phyloP scores from a whole-genome alignment of 2,113 vertebrate species.

The Plecturocebus donacophilus region DNA sequence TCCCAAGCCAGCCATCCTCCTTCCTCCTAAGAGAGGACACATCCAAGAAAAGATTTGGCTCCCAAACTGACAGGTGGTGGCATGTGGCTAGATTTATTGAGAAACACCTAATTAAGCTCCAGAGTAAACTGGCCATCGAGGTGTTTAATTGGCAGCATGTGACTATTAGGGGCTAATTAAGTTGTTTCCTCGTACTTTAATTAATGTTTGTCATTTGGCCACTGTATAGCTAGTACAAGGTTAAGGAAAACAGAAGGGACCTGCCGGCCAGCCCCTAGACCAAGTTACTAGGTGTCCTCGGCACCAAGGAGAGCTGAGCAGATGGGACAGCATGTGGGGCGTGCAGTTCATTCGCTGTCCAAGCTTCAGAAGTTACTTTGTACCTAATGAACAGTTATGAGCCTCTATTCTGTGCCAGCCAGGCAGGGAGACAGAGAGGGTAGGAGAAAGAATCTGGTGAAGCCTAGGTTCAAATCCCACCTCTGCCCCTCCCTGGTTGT shows the following conservation, averaged over 20 bases:
- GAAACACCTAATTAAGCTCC: slow-evolving; percentile 75
- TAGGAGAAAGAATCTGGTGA: too few species aligned
- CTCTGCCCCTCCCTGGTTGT: not conserved
- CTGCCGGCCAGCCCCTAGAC: not conserved
- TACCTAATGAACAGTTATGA: not conserved
- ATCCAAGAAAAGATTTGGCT: slow-evolving; percentile 50
- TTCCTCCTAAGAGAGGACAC: not conserved
- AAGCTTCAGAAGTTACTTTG: not conserved
- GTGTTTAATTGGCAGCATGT: slow-evolving; percentile 75
- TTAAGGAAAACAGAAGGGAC: slow-evolving; percentile 19
- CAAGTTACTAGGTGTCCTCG: not conserved
- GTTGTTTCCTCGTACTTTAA: slow-evolving; percentile 51
- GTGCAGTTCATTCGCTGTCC: rapidly evolving
- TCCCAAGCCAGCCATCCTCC: not conserved
- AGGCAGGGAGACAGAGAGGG: not conserved
- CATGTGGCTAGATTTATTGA: slow-evolving; percentile 57
- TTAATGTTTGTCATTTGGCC: slow-evolving; percentile 64
- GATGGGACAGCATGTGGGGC: not conserved
- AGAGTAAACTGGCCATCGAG: slow-evolving; percentile 60
- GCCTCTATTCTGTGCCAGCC: not conserved
- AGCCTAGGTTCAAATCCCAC: not conserved
- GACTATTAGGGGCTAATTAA: slow-evolving; percentile 75
- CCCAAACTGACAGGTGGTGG: slow-evolving; percentile 52
- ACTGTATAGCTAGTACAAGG: not conserved
- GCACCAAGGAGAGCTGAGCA: not conserved